phyloP scores from a whole-genome alignment of 53 echinoderm and acorn worm species.

The Actinopyga echinites region DNA sequence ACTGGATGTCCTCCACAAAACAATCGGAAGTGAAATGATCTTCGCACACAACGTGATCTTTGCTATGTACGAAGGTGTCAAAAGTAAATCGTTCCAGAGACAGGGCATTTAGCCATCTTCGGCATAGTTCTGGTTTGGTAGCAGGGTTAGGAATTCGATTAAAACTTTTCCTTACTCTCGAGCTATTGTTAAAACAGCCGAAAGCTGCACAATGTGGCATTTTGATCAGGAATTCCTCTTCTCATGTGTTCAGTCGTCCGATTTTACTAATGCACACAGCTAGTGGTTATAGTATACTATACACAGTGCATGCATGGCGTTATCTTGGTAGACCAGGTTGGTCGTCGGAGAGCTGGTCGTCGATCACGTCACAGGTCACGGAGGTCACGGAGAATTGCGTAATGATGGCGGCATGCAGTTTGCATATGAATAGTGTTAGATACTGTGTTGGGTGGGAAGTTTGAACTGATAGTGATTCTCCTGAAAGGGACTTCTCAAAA shows the following conservation, averaged over 20 bases:
- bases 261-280: no score
- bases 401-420: neutral
- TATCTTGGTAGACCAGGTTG: neutral
- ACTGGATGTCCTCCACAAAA: conserved; percentile 52
- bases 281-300: neutral
- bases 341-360: neutral
- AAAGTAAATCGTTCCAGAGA: conserved; percentile 49
- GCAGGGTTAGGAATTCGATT: conserved; percentile 48
- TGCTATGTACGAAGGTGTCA: conserved; percentile 36
- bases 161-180: conserved; percentile 27
- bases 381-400: neutral
- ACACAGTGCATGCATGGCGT: neutral
- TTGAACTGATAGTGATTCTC: neutral
- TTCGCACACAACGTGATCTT: conserved; percentile 52
- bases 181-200: conserved; percentile 43
- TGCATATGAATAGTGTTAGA: neutral
- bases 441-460: neutral
- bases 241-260: no score
- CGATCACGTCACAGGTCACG: neutral
- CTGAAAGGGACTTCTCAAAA: neutral
- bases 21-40: conserved; percentile 58
- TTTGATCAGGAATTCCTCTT: neutral
- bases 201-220: conserved; percentile 58
- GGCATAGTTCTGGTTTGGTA: conserved; percentile 43
- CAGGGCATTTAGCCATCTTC: conserved; percentile 49